Conservation (phyloP, 2,888 invertebrate species). For the Dexiosoma caninum region DNA sequence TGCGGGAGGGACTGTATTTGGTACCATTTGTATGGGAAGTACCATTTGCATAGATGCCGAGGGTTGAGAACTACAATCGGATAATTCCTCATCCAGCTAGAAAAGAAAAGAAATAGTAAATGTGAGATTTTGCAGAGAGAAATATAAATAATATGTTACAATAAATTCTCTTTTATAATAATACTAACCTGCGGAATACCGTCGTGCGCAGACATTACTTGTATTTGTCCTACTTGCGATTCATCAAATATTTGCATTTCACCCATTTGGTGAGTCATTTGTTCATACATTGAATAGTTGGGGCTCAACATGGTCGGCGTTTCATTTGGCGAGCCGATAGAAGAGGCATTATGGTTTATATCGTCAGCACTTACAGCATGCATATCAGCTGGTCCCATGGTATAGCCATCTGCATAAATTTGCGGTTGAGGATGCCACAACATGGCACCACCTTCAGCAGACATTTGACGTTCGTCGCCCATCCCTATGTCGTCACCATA, state of each 20-base stretch:
- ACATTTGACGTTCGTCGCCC: conserved; percentile 69
- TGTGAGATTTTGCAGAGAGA: not conserved
- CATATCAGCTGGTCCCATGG: conserved; percentile 66
- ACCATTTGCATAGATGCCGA: conserved; percentile 65
- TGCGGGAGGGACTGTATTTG: conserved; percentile 32
- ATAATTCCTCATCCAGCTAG: conserved; percentile 54
- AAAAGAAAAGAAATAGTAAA: not conserved
- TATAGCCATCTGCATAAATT: conserved; percentile 75
- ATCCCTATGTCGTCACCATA: conserved; percentile 70
- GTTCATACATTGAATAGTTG: conserved; percentile 73
- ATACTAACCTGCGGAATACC: conserved; percentile 67
- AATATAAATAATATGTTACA: not conserved
- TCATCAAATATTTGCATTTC: conserved; percentile 76
- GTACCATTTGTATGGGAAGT: conserved; percentile 65
- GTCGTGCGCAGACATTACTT: conserved; percentile 68
- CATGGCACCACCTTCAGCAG: conserved; percentile 59
- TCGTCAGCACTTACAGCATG: conserved; percentile 70
- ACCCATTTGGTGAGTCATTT: conserved; percentile 75
- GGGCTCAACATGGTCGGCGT: conserved; percentile 77
- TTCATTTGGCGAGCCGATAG: conserved; percentile 73
- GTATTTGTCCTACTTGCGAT: conserved; percentile 69
- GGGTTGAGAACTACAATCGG: conserved; percentile 52
- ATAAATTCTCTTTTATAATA: not conserved
- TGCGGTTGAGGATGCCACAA: conserved; percentile 74
- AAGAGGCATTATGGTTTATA: conserved; percentile 74